Percentiles rank a stretch among this genome's conserved stretches.
These are phyloP conservation scores for Phengaris alcon DNA, from an alignment of 2,888 invertebrate species.

Conservation along the genomic window DNA sequence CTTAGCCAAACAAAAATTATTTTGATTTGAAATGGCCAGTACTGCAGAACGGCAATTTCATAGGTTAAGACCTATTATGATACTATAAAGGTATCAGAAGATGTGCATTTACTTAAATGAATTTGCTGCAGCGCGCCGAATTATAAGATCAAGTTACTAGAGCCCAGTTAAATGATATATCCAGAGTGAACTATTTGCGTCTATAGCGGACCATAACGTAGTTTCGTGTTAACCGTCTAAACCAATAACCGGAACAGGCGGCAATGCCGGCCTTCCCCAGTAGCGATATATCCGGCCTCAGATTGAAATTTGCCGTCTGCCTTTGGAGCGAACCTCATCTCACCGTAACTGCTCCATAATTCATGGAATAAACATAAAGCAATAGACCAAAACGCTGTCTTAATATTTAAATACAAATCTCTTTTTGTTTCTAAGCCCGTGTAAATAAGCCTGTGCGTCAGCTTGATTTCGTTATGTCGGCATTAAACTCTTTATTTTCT, in stretches of 20 bases:
- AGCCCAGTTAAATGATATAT: conserved; percentile 12
- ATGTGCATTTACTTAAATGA: not conserved
- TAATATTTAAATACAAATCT: not conserved
- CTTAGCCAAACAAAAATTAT: too few species aligned
- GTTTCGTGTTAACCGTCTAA: conserved; percentile 32
- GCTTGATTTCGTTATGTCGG: too few species aligned
- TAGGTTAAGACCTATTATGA: too few species aligned
- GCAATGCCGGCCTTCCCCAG: conserved; percentile 33
- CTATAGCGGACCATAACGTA: conserved; percentile 25
- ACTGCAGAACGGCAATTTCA: too few species aligned
- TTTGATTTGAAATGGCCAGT: too few species aligned
- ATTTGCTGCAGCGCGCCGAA: not conserved
- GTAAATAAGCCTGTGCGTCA: too few species aligned
- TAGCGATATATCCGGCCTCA: conserved; percentile 37
- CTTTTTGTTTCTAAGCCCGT: not conserved
- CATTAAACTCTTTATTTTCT: too few species aligned
- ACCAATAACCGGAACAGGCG: conserved; percentile 38
- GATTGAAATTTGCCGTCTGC: conserved; percentile 34
- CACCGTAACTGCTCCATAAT: conserved; percentile 30
- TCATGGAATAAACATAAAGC: conserved; percentile 27
- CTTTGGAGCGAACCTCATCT: conserved; percentile 29
- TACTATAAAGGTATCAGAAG: too few species aligned
- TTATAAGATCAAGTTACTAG: conserved; percentile 15
- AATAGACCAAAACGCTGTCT: conserved; percentile 14
- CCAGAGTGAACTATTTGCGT: conserved; percentile 14